Conservation (phyloP, 2,797 vertebrate species). For the Sebastes cheni region DNA sequence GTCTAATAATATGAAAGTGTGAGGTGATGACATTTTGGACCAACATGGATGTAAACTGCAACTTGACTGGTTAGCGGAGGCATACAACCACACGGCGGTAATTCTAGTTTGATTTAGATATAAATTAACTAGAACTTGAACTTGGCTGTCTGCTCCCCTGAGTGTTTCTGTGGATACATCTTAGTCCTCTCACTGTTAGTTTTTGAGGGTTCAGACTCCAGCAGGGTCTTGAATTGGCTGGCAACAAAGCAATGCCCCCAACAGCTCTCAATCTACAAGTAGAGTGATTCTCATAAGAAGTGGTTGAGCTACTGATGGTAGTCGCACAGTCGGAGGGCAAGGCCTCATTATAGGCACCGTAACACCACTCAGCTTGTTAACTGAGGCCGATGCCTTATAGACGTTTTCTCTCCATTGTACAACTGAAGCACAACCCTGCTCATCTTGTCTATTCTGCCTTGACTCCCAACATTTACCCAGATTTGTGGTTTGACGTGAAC, state of each 20-base stretch:
- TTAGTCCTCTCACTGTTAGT: not conserved
- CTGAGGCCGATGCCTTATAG: not conserved
- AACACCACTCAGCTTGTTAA: not conserved
- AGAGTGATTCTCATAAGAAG: constrained; percentile 8
- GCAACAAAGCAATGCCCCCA: constrained; percentile 12
- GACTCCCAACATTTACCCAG: not conserved
- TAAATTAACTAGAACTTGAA: not conserved
- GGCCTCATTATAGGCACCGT: not conserved
- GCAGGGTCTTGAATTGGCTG: constrained; percentile 44
- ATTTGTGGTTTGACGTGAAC: not conserved
- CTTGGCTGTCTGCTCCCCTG: not conserved
- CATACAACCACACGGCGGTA: too few species aligned
- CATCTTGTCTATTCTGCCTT: not conserved
- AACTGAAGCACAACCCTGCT: not conserved
- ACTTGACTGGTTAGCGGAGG: too few species aligned
- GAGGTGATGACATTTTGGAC: too few species aligned
- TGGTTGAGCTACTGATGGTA: not conserved
- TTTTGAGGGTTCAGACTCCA: constrained; percentile 35
- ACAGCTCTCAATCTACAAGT: constrained; percentile 10
- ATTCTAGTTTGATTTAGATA: not conserved
- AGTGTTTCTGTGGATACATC: not conserved
- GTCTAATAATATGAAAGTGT: too few species aligned
- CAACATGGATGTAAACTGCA: too few species aligned
- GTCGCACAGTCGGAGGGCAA: not conserved
- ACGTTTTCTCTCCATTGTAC: not conserved